A percentile compares a stretch with the other conserved stretches of the same genome.
Conservation (phyloP, 2,888 invertebrate genomes). For the Coecobrya sp. region DNA sequence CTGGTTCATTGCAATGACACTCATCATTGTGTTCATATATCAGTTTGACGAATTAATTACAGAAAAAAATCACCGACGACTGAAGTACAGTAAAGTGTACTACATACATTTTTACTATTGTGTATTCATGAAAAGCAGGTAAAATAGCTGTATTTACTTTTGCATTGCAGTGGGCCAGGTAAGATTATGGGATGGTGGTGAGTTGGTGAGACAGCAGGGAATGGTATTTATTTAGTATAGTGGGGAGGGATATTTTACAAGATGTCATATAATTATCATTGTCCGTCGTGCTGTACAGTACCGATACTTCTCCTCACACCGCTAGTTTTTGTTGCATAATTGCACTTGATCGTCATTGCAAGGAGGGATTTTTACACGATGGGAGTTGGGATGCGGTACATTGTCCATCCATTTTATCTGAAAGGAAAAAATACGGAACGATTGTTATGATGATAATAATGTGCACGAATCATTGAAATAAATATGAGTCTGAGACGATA, state of each 20-base stretch:
- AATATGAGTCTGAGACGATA: not conserved
- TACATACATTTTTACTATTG: no score
- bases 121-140: not conserved
- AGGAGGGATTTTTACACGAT: not conserved
- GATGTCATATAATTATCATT: slow-evolving; percentile 37
- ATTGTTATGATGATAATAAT: slow-evolving; percentile 26
- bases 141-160: not conserved
- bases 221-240: not conserved
- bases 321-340: slow-evolving; percentile 57
- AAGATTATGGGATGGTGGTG: not conserved
- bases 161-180: not conserved
- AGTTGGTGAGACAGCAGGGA: slow-evolving; percentile 7
- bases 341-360: slow-evolving; percentile 3
- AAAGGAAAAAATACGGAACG: slow-evolving; percentile 24
- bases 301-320: not conserved
- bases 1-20: slow-evolving; percentile 42
- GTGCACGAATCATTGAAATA: slow-evolving; percentile 20
- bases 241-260: not conserved
- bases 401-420: slow-evolving; percentile 40
- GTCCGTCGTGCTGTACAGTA: slow-evolving; percentile 11
- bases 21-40: not conserved
- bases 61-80: slow-evolving; percentile 34
- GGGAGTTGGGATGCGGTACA: slow-evolving; percentile 17
- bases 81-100: slow-evolving; percentile 30
- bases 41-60: slow-evolving; percentile 74